Evolutionary conservation across 1,140 invertebrate genomes (phyloP), one percentile per base, ranked within the genome.

Genomic region (Lordiphosa collinella): DNA sequence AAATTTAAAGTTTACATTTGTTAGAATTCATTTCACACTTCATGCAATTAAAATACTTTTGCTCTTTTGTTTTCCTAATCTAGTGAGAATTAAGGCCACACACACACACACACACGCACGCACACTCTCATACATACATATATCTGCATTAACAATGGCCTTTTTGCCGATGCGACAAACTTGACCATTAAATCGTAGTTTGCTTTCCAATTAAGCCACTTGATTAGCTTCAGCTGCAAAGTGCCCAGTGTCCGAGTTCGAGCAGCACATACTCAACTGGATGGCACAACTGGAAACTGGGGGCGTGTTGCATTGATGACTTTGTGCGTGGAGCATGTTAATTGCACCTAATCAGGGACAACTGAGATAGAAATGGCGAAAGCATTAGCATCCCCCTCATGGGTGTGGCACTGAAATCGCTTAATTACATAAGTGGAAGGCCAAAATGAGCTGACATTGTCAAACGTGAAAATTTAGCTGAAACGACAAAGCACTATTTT

Each of bases 141-240:
- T 11, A 41, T 34, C 49, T 52, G 44, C 47, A 68, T 68, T 68
- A 68, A 44, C 43, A 14, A 14, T 37, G 55, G 43, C 44, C 12
- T 66, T 60, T 55, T 82, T 59, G 57, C 61, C 66, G 70, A 80
- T 82, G 71, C 38, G 58, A 63, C 25, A 29, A 29, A 29, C 44
- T 67, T 35, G 71, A 57, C 57, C 80, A 76, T 80, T 80, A 82
- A 82, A 82, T 72, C 52, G 58, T 64, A 84, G 78, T 82, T 82
- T 76, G 76, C 62, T 84, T 84, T 84, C 78, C 78, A 82, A 82
- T 84, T 82, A 82, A 76, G 63, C 76, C 76, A 84, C 58, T 82
- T 82, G 76, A 82, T 82, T 84, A 64, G 76, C 57, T 82, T 63
- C 25, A 29, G 25, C 46, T 58, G 50, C 54, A 54, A 53, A 52